A percentile compares a stretch with the other conserved stretches of the same genome.
Conservation (phyloP, 2,113 vertebrate genomes). For the Trachemys scripta region DNA sequence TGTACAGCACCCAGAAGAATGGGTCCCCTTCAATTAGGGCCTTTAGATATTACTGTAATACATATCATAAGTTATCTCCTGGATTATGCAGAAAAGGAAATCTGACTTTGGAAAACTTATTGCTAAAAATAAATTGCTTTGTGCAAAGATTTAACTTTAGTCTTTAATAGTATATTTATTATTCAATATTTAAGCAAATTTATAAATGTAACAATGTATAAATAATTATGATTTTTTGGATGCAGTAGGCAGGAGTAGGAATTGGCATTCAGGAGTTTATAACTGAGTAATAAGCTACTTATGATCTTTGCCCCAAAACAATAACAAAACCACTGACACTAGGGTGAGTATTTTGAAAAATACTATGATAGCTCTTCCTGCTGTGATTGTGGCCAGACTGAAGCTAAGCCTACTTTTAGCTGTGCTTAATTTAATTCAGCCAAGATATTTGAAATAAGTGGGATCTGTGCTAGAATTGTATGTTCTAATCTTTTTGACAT, state of each 20-base stretch:
- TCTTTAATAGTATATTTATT: background rate
- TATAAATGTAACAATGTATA: background rate
- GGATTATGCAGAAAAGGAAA: accelerated
- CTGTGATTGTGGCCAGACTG: background rate
- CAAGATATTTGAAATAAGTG: slow-evolving; percentile 19
- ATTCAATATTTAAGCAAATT: background rate
- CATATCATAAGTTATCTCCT: slow-evolving; percentile 9
- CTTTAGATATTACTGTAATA: background rate
- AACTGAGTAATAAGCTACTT: background rate
- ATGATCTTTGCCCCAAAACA: background rate
- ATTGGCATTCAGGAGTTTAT: background rate
- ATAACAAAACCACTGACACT: background rate
- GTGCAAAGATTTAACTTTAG: background rate
- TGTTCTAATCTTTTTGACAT: slow-evolving; percentile 54
- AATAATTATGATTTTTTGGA: background rate
- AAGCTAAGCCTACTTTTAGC: slow-evolving; percentile 25
- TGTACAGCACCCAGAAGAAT: background rate
- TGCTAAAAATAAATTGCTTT: slow-evolving; percentile 19
- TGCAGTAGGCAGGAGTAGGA: background rate
- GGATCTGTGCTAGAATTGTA: slow-evolving; percentile 57
- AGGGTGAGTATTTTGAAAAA: background rate
- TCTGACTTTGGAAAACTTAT: background rate
- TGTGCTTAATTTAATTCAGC: slow-evolving; percentile 52
- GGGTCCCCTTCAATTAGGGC: background rate
- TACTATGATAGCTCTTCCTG: slow-evolving; percentile 8